Evolutionary conservation across 2,888 invertebrate species (phyloP).

Genomic region (Lasioglossum villosulum): DNA sequence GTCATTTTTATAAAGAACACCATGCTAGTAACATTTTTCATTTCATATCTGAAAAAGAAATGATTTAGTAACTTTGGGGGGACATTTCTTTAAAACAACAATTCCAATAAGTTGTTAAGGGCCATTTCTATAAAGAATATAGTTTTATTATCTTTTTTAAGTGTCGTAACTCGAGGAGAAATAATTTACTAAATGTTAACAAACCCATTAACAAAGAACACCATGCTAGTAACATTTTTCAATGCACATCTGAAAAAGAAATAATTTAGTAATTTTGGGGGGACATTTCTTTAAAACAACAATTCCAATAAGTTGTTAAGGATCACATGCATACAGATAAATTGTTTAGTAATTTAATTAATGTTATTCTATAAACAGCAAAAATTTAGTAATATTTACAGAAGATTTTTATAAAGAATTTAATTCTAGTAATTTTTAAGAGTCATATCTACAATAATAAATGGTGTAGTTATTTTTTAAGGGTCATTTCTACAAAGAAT

Average conservation of each 20-base stretch:
- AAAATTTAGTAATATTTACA: background rate
- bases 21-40: background rate
- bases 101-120: background rate
- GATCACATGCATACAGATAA: background rate
- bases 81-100: background rate
- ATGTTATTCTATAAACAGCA: background rate
- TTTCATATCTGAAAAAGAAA: background rate
- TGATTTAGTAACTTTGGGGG: background rate
- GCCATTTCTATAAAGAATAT: too few species aligned
- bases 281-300: background rate
- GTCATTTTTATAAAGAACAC: background rate
- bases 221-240: background rate
- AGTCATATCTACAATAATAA: background rate
- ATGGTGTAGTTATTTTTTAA: background rate
- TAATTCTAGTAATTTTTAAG: background rate
- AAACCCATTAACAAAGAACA: too few species aligned
- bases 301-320: background rate
- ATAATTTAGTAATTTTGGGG: background rate
- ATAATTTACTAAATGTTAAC: too few species aligned
- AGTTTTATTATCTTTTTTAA: too few species aligned
- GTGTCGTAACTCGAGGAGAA: too few species aligned
- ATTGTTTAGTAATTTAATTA: background rate
- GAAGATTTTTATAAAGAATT: background rate
- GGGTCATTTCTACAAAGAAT: background rate
- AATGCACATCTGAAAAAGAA: background rate